Evolutionary conservation across 2,113 vertebrate genomes (phyloP), one percentile per base, ranked within the genome.

Genomic region (Oplegnathus fasciatus): DNA sequence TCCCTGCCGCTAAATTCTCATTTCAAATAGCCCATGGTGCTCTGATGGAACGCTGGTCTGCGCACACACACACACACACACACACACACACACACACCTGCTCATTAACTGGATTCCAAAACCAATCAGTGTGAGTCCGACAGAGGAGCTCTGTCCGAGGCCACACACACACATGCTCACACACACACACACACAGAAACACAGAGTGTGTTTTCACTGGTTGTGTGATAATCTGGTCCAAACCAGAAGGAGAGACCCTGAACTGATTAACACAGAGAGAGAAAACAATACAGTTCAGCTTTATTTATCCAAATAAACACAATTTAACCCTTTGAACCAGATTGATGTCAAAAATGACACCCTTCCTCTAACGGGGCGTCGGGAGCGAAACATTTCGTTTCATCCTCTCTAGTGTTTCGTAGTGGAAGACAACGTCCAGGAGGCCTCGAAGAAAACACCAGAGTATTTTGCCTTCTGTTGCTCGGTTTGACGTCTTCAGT

Each of bases 11-110:
- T 89, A 91, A 90, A 92, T 93, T 93, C 92, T 94, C 92, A 95
- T 95, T 95, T 94, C 93, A 92, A 91, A 94, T 87, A 89, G 88
- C 94, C 94, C 91, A 92, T 92, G 91, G 92, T 94, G 93, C 83
- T 94, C 88, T 84, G 82, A 85, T 87, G 83, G 82, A 86, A 80
- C 14, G 72, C 75, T 54, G 78, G 48, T 76, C 80, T 77, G 71
- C 78, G 62, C 80, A 88, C 77, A 82, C 71, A 72, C 77, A 86
- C 48, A 84, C 84, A 69, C 86, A 89, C 68, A 79, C 75, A 80
- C 82, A 40, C 87, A 84, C 64, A 83, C 69, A 68, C 58, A 87
- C 86, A 91, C 80, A 90, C 84, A 91, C 89, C 85, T 90, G 84
- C 90, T 92, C 88, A 92, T 92, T 93, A 92, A 90, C 82, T 92